Conservation (phyloP, 1,140 invertebrate species). For the Ceratina australensis region DNA sequence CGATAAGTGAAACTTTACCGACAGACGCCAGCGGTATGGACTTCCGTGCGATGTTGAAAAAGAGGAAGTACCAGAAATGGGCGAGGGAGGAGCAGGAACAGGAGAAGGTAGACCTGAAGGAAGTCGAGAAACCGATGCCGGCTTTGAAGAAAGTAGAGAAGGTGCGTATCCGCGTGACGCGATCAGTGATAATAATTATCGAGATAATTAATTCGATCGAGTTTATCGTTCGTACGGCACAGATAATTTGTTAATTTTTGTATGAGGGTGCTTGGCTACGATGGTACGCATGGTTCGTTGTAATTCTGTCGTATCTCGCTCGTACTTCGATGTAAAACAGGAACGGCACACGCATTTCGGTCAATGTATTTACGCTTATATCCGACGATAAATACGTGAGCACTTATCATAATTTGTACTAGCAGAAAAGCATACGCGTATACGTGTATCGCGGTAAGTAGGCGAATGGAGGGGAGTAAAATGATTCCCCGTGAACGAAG, state of each 20-base stretch:
- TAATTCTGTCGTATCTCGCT: not conserved
- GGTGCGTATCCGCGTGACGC: slow-evolving; percentile 81
- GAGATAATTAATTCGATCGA: too few species aligned
- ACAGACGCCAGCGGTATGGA: slow-evolving; percentile 97
- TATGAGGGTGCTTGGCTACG: not conserved
- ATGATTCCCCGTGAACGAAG: too few species aligned
- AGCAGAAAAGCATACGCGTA: too few species aligned
- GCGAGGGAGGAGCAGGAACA: slow-evolving; percentile 92
- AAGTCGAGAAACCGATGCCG: slow-evolving; percentile 91
- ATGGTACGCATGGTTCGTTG: not conserved
- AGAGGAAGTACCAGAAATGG: slow-evolving; percentile 97
- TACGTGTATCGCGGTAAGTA: too few species aligned
- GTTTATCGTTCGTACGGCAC: too few species aligned
- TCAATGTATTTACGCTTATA: too few species aligned
- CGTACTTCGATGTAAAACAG: not conserved
- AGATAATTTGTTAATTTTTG: not conserved
- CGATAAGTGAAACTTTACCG: too few species aligned
- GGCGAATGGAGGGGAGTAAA: too few species aligned
- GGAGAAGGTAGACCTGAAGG: slow-evolving; percentile 96
- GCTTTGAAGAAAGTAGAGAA: slow-evolving; percentile 94
- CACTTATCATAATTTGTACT: too few species aligned
- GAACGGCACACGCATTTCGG: too few species aligned
- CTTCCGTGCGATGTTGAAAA: slow-evolving; percentile 98
- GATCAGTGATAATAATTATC: too few species aligned
- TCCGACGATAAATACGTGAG: too few species aligned